Percentiles rank a stretch among this genome's conserved stretches.
phyloP scores from a whole-genome alignment of 2,888 invertebrate genomes.

The Mayetiola destructor region DNA sequence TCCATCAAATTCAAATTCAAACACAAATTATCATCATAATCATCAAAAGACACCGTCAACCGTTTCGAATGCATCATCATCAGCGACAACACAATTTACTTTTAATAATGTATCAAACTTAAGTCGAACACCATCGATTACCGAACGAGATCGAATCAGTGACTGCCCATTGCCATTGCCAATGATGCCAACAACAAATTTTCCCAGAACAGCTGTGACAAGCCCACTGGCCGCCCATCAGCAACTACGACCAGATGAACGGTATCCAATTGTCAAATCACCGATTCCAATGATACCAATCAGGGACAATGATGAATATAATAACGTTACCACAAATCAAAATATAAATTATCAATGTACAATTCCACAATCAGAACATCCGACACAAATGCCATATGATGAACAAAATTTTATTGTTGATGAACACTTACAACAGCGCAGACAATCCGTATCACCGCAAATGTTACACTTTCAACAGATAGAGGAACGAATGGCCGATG shows the following conservation, averaged over 20 bases:
- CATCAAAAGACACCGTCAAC: too few species aligned
- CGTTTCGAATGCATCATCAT: neutral
- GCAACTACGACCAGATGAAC: neutral
- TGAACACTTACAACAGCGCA: neutral
- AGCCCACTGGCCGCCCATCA: neutral
- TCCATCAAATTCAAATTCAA: too few species aligned
- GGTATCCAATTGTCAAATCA: constrained; percentile 17
- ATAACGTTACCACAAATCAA: neutral
- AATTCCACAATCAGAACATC: constrained; percentile 23
- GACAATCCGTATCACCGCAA: neutral
- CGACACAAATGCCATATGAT: constrained; percentile 27
- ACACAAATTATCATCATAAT: too few species aligned
- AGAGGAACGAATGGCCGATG: neutral
- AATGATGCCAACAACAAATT: neutral
- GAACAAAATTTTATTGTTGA: constrained; percentile 15
- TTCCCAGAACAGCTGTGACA: neutral
- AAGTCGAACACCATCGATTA: neutral
- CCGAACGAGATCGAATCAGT: neutral
- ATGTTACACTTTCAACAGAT: constrained; percentile 6
- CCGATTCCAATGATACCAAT: constrained; percentile 16
- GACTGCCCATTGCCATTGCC: neutral
- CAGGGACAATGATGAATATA: constrained; percentile 13
- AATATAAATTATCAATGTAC: constrained; percentile 10
- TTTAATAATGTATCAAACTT: too few species aligned
- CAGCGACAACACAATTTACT: neutral